These are phyloP conservation scores for Baryphthengus martii DNA, from an alignment of 2,113 vertebrate species.

Conservation along the genomic window DNA sequence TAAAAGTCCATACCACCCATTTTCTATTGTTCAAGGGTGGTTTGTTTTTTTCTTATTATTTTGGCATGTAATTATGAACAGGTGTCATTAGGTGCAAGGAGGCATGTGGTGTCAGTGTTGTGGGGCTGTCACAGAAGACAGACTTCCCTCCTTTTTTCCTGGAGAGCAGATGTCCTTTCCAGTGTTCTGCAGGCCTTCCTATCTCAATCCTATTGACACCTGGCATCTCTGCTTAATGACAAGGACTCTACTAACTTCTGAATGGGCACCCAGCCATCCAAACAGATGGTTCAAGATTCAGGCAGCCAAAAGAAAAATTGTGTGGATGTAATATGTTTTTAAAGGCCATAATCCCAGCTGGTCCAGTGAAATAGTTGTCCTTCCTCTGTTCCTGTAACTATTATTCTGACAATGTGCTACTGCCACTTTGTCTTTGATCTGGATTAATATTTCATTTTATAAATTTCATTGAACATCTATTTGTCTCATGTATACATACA, in stretches of 20 bases:
- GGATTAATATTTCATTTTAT: not conserved
- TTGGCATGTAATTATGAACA: slow-evolving; percentile 47
- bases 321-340: slow-evolving; percentile 28
- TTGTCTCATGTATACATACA: not conserved
- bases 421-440: not conserved
- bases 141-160: slow-evolving; percentile 56
- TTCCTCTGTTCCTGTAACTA: not conserved
- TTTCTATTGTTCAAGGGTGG: not conserved
- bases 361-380: not conserved
- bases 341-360: not conserved
- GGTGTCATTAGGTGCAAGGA: slow-evolving; percentile 52
- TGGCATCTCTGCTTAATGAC: slow-evolving; percentile 52
- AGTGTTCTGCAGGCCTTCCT: slow-evolving; percentile 27
- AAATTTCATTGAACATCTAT: not conserved
- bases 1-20: not conserved
- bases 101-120: slow-evolving; percentile 16
- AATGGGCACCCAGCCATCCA: slow-evolving; percentile 25
- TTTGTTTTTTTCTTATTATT: not conserved
- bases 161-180: slow-evolving; percentile 58
- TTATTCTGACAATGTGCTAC: not conserved
- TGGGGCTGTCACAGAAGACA: slow-evolving; percentile 56
- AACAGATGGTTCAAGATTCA: slow-evolving; percentile 51
- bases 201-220: slow-evolving; percentile 46
- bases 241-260: slow-evolving; percentile 31
- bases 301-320: not conserved